These are phyloP conservation scores for Drosophila nr. medialis DNA, from an alignment of 2,888 invertebrate genomes.

Conservation along the genomic window DNA sequence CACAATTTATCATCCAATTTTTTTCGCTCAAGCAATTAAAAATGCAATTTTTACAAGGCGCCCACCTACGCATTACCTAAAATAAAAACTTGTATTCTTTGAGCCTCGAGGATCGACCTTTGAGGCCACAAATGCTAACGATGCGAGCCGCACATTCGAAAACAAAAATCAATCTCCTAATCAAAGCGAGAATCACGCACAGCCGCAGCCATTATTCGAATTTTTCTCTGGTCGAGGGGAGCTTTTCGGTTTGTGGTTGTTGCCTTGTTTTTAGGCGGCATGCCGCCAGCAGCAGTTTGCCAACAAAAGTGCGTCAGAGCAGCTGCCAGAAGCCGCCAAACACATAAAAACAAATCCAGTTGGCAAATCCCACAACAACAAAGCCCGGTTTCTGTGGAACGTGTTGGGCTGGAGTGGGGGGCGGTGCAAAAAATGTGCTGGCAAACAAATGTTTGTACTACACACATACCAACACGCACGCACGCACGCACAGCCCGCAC, in stretches of 20 bases:
- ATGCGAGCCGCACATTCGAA: neutral
- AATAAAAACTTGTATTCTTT: neutral
- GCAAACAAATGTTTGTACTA: conserved; percentile 72
- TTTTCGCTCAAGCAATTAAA: conserved; percentile 61
- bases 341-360: conserved; percentile 72
- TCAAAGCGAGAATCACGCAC: conserved; percentile 73
- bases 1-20: conserved; percentile 57
- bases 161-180: conserved; percentile 70
- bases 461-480: conserved; percentile 67
- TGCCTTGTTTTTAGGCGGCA: conserved; percentile 36
- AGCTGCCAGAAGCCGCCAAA: conserved; percentile 40
- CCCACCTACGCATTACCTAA: neutral
- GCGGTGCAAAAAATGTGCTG: conserved; percentile 46
- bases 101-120: neutral
- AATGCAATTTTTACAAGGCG: conserved; percentile 60
- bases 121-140: conserved; percentile 5
- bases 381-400: neutral
- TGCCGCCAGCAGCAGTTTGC: conserved; percentile 40
- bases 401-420: neutral
- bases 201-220: conserved; percentile 69
- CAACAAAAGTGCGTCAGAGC: conserved; percentile 38
- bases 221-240: conserved; percentile 3
- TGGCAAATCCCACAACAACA: conserved; percentile 35
- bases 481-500: conserved; percentile 27
- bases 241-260: conserved; percentile 15